These are phyloP conservation scores for Microctenopoma stevenorrisi DNA, from an alignment of 2,797 vertebrate genomes.

Conservation along the genomic window DNA sequence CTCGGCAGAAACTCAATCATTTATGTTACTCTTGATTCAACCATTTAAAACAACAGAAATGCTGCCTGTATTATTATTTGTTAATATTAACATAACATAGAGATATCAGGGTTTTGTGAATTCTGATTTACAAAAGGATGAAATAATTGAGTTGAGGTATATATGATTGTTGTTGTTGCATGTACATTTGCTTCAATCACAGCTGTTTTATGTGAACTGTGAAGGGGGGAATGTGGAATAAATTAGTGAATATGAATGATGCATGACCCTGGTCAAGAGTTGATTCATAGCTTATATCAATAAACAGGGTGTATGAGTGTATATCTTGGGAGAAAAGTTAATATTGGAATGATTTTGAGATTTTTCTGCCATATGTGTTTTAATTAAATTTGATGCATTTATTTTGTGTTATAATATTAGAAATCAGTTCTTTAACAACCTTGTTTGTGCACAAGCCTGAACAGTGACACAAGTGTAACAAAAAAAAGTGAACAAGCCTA, in stretches of 20 bases:
- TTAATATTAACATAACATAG: neutral
- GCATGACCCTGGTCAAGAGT: neutral
- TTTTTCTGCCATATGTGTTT: neutral
- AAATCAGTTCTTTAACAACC: no score
- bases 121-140: slow-evolving; percentile 3
- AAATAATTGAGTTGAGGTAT: neutral
- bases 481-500: no score
- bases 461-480: neutral
- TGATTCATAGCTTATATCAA: neutral
- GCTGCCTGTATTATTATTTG: slow-evolving; percentile 17
- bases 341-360: neutral
- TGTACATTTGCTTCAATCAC: slow-evolving; percentile 6
- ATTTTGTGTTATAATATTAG: no score
- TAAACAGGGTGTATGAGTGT: neutral
- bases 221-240: neutral
- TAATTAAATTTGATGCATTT: no score
- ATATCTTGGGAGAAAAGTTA: neutral
- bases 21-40: slow-evolving; percentile 40
- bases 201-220: neutral
- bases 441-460: neutral
- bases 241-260: slow-evolving; percentile 12
- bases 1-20: slow-evolving; percentile 57
- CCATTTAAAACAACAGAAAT: slow-evolving; percentile 22
- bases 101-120: neutral
- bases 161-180: neutral